Evolutionary conservation across 2,797 vertebrate genomes (phyloP), one percentile per base, ranked within the genome.

Genomic region (Scomberomorus guttatus): DNA sequence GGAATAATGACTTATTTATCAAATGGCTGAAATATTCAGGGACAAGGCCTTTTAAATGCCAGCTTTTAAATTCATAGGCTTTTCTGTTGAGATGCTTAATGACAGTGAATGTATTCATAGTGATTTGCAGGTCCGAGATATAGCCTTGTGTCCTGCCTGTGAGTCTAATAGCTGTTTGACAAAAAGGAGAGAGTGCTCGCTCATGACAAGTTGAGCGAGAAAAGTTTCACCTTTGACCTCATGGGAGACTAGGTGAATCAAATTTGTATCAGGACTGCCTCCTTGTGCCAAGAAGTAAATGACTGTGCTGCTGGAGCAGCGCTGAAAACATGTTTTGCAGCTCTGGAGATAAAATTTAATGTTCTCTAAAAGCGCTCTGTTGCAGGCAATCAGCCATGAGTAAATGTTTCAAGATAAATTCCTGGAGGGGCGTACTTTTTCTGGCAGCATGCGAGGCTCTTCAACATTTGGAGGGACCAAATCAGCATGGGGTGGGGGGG

Each of bases 1-100:
- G 83, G 87, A 89, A 87, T 89, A 89, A 92, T 93, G 84, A 91
- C 82, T 94, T 89, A 93, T 94, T 93, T 89, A 93, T 93, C 82
- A 87, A 84, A 87, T 65, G 68, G 83, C 67, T 90, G 83, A 90
- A 91, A 93, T 91, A 90, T 94, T 91, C 89, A 92, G 70, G 75
- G 79, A 87, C 74, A 50, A 20, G 70, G 27, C 34, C 18, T 20
- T 59, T 59, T 27, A 34, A 27, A 27, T 59, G 10, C 51, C 7
- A 22, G 48, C 82, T 77, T 88, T 85, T 85, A 85, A 88, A 91
- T 90, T 81, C 84, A 87, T 63, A 61, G 66, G 82, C 70, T 90
- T 78, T 80, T 89, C 80, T 58, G 77, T 71, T 46, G 87, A 70
- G 81, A 83, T 83, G 81, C 82, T 87, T 89, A 83, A 90, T 90